Percentiles rank a stretch among this genome's conserved stretches.
Conservation (phyloP, 2,797 vertebrate genomes). For the Ibycter americanus region DNA sequence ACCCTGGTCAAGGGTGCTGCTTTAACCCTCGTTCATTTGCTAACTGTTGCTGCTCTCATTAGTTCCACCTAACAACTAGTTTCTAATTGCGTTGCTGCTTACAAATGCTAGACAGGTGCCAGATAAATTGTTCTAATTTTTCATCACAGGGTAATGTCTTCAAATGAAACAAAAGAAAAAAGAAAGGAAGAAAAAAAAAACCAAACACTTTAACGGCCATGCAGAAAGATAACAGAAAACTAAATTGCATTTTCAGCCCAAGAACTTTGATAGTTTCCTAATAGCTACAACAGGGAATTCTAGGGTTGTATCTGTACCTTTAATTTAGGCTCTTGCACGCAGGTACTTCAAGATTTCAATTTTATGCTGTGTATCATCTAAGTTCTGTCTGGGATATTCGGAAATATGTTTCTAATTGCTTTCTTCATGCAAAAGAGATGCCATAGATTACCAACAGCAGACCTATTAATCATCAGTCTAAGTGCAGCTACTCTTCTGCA, state of each 20-base stretch:
- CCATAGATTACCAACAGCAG: slow-evolving; percentile 70
- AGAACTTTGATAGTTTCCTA: background rate
- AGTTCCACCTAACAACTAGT: background rate
- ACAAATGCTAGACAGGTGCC: background rate
- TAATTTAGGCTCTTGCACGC: slow-evolving; percentile 44
- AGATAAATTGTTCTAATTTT: background rate
- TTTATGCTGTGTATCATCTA: slow-evolving; percentile 61
- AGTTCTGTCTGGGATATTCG: slow-evolving; percentile 62
- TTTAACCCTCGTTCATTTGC: background rate
- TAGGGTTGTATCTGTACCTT: background rate
- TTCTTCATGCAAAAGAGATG: slow-evolving; percentile 76
- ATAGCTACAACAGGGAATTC: background rate
- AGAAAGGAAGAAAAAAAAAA: accelerated
- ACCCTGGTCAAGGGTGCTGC: background rate
- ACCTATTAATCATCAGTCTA: slow-evolving; percentile 74
- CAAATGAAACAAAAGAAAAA: background rate
- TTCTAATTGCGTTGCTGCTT: background rate
- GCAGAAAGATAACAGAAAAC: slow-evolving; percentile 18
- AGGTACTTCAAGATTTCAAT: slow-evolving; percentile 62
- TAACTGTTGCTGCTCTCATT: background rate
- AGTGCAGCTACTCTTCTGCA: slow-evolving; percentile 64
- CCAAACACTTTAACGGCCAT: background rate
- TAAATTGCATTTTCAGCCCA: background rate
- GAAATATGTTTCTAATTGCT: slow-evolving; percentile 79
- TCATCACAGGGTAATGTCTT: background rate